Conservation (phyloP, 2,888 invertebrate genomes). For the Meghimatium bilineatum region DNA sequence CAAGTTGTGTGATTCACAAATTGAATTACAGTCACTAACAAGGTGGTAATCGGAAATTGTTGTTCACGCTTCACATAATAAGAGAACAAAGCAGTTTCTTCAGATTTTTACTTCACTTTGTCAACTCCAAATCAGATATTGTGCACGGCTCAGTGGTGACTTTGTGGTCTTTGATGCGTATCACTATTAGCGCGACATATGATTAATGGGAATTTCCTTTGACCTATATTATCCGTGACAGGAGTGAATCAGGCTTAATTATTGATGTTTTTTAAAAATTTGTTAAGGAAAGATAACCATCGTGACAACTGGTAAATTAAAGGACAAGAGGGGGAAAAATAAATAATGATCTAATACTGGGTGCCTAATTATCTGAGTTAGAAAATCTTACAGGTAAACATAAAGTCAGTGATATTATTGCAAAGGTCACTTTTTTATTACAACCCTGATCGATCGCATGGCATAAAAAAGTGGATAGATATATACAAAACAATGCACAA, state of each 20-base stretch:
- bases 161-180: not conserved
- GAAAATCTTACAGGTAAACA: too few relatives aligned
- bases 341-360: too few relatives aligned
- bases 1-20: not conserved
- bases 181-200: not conserved
- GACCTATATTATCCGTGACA: not conserved
- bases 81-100: not conserved
- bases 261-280: too few relatives aligned
- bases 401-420: too few relatives aligned
- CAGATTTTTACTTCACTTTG: not conserved
- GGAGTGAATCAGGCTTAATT: not conserved
- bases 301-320: too few relatives aligned
- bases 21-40: not conserved
- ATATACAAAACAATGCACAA: too few relatives aligned
- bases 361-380: too few relatives aligned
- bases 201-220: not conserved
- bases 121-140: not conserved
- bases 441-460: too few relatives aligned
- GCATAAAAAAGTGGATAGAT: too few relatives aligned
- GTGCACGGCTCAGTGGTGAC: not conserved
- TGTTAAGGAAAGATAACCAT: too few relatives aligned
- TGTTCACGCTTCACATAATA: not conserved
- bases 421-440: too few relatives aligned
- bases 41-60: not conserved
- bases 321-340: too few relatives aligned